Percentiles rank a stretch among this genome's conserved stretches.
These are phyloP conservation scores for Tetranychus cinnabarinus DNA, from an alignment of 1,140 invertebrate species.

Conservation along the genomic window DNA sequence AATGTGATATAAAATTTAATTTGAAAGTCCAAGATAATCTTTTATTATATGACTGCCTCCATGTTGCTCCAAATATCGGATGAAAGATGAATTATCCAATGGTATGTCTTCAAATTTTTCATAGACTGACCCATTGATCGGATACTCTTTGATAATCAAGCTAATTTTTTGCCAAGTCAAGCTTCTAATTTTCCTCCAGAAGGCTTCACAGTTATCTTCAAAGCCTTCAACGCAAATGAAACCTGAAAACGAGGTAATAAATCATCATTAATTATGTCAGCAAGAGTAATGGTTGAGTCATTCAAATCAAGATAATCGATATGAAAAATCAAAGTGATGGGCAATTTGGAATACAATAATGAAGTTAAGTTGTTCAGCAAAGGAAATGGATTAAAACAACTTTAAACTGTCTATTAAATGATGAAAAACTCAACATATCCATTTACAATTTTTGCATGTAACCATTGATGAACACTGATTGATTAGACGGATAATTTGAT, in stretches of 20 bases:
- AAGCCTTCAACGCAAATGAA: conserved; percentile 4
- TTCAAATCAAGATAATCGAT: too few species aligned
- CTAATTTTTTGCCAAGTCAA: background rate
- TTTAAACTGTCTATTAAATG: too few species aligned
- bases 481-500: too few species aligned
- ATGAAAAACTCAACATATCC: too few species aligned
- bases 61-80: background rate
- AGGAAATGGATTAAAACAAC: too few species aligned
- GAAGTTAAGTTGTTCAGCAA: too few species aligned
- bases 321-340: too few species aligned
- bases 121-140: background rate
- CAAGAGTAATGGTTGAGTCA: background rate
- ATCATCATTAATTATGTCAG: background rate
- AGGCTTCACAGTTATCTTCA: background rate
- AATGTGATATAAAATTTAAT: background rate
- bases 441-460: too few species aligned
- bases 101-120: background rate
- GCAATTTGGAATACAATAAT: too few species aligned
- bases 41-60: background rate
- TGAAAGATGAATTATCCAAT: background rate
- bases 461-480: too few species aligned
- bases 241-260: background rate
- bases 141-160: background rate
- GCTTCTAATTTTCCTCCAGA: conserved; percentile 1
- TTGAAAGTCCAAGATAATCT: background rate